Base-by-base conservation (phyloP, 2,113 vertebrate genomes). In the Bos javanicus region DNA sequence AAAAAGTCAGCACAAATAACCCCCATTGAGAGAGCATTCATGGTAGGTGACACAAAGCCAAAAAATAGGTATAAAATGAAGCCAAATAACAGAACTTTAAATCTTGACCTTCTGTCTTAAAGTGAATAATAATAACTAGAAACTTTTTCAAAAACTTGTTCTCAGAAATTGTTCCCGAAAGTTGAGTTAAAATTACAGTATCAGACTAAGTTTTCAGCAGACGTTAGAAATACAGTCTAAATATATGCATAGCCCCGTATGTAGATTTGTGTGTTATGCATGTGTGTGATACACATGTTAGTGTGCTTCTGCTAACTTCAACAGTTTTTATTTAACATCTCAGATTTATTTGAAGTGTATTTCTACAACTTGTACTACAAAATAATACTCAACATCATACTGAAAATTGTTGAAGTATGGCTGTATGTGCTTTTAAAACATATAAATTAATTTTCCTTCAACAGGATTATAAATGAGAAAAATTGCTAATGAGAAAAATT, bases 1-100 rank as follows among this genome's bases (percentile, higher is more conserved):
- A 92, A 97, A 96, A 80, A 97, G 91, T 87, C 82, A 93, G 57
- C 56, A 97, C 76, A 96, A 90, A 59, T 80, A 86, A 96, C 54
- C 33, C 91, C 81, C 50, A 52, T 91, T 30, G 81, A 87, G 43
- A 92, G 60, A 43, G 74, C 16, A 36, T 59, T 78, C 19, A 30
- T 33, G 14, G 85, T 56, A 25, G 50, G 13, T 94, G 54, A 50
- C n/a, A 59, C 76, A 96, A 90, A 3, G 3, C 67, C 78, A 86
- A 48, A 16, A 78, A 91, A 13, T 46, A 12, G 82, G 56, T 80
- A 57, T 52, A 93, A 95, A 90, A 96, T 50, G 23, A 71, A 91
- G 26, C 7, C 76, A 81, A 96, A 62, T 90, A 48, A 90, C 36
- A 97, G 74, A 93, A 36, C 56, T 96, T 62, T 6, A 17, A 94